Base-by-base conservation (phyloP, 92 coral and sea anemone genomes). In the Palythoa grandiflora region DNA sequence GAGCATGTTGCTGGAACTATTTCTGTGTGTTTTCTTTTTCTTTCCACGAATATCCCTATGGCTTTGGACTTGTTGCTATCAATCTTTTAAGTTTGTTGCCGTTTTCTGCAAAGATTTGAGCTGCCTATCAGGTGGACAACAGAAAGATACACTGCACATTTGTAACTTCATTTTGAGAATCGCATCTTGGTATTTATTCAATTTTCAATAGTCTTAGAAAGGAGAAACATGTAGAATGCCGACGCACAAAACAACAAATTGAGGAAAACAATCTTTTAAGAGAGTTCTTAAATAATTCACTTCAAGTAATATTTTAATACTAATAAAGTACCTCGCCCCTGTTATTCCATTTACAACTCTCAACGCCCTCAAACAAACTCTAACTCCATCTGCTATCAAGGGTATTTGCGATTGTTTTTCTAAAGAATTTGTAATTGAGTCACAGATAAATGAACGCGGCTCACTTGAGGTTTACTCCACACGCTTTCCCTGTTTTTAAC, bases 61-160 rank as follows among this genome's bases (percentile, higher is more conserved):
- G 21, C 50, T 60, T 87, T 77, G 19, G 90, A 87, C 2, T 80
- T 84, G 11, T 73, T n/a, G n/a, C n/a, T n/a, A n/a, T n/a, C n/a
- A n/a, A n/a, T n/a, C n/a, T n/a, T n/a, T n/a, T n/a, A n/a, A n/a
- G n/a, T 57, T 57, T 57, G 13, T 12, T 57, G 16, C 16, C 65
- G 15, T 0, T 57, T 57, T 57, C 16, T 3, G 16, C 16, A 1
- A n/a, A 57, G 15, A 11, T 9, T 57, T 57, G 9, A 57, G 16
- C 14, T 57, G 15, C 1, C 11, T 11, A 13, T 57, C 11, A 11
- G 16, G 15, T 57, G 11, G 3, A 57, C 15, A 15, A 57, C 3
- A 57, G 15, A 57, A 13, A 57, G 5, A 13, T 57, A 51, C 55
- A 51, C 65, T 13, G 16, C 1, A 57, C 65, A 57, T 57, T 15